Evolutionary conservation across 2,797 vertebrate species (phyloP), one percentile per base, ranked within the genome.

Genomic region (Chromis chromis): DNA sequence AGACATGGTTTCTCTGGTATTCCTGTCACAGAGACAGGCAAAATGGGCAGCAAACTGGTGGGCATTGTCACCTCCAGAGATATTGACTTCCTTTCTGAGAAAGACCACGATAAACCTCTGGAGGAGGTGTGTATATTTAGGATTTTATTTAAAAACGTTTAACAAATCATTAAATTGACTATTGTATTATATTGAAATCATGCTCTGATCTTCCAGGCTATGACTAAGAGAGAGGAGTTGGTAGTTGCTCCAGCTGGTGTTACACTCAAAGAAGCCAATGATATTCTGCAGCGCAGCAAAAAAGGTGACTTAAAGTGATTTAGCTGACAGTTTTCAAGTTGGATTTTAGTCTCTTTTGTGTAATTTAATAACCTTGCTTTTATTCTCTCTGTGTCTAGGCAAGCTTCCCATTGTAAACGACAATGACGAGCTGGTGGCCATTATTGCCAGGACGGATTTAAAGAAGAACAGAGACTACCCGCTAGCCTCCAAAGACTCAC

Each of bases 381-480:
- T 1, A 1, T 24, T 21, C n/a, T 49, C 12, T 76, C 31, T 62
- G 4, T 22, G 0, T 49, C 65, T 74, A 98, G 97, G 97, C 25
- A 98, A 98, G 85, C 95, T 98, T 65, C 97, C 97, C 25, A 97
- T 98, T 3, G 97, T 98, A 31, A 98, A 98, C 9, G 96, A 96
- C 57, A 94, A 90, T 0, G 97, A 98, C 0, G 96, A 98, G 90
- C 89, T 98, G 74, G 95, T 98, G 85, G 95, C 97, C 81, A 97
- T 98, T 55, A 98, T 98, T 1, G 97, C 97, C 22, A 93, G 97
- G 72, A 98, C 97, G 0, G 97, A 98, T 89, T 89, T 98, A 65
- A 98, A 97, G 93, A 98, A 98, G 90, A 98, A 98, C 93, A 89
- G 97, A 3, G 97, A 98, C 72, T 97, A 98, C 84, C 97, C 97